These are phyloP conservation scores for Antheraea pernyi DNA, from an alignment of 1,140 invertebrate species.

Conservation along the genomic window DNA sequence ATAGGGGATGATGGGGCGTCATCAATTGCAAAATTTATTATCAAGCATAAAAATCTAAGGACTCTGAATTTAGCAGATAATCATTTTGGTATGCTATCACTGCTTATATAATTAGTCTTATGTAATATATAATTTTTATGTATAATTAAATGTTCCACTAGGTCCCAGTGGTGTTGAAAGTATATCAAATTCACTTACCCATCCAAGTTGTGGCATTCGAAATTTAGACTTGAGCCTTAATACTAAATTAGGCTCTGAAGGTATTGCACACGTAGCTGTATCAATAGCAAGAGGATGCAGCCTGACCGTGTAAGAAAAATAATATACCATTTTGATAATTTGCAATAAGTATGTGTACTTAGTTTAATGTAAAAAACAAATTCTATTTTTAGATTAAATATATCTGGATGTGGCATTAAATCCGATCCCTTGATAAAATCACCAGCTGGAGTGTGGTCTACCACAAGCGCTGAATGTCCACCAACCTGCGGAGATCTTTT, in stretches of 20 bases:
- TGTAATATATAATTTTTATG: not conserved
- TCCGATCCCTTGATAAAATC: slow-evolving; percentile 52
- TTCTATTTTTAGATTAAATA: slow-evolving; percentile 48
- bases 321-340: not conserved
- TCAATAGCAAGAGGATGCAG: slow-evolving; percentile 72
- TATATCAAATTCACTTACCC: slow-evolving; percentile 63
- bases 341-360: not conserved
- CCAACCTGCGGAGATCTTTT: slow-evolving; percentile 70
- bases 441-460: slow-evolving; percentile 66
- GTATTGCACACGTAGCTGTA: slow-evolving; percentile 65
- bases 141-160: slow-evolving; percentile 25
- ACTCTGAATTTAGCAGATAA: slow-evolving; percentile 72
- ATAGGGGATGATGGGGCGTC: slow-evolving; percentile 69
- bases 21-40: slow-evolving; percentile 68
- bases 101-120: slow-evolving; percentile 7
- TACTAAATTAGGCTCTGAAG: slow-evolving; percentile 64
- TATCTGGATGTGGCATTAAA: slow-evolving; percentile 68
- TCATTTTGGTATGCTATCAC: slow-evolving; percentile 59
- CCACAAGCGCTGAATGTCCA: slow-evolving; percentile 63
- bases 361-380: not conserved
- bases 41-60: slow-evolving; percentile 60
- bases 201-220: slow-evolving; percentile 56
- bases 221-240: slow-evolving; percentile 70
- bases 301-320: slow-evolving; percentile 54
- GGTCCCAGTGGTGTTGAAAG: slow-evolving; percentile 63